phyloP scores from a whole-genome alignment of 2,113 vertebrate genomes.

The Hypocryptadius cinnamomeus region DNA sequence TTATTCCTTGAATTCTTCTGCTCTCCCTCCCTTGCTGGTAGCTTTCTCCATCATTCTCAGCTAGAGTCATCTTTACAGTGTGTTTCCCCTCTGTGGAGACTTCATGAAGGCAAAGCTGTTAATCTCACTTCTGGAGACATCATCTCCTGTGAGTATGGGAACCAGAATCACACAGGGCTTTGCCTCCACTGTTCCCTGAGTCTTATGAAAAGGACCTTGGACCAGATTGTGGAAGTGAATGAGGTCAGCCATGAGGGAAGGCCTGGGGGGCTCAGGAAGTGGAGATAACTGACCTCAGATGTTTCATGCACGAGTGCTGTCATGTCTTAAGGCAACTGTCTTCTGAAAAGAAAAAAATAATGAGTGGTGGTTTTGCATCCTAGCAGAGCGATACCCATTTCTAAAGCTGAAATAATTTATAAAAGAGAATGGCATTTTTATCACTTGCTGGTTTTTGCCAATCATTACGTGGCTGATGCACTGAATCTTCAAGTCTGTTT shows the following conservation, averaged over 20 bases:
- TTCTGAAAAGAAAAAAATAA: not conserved
- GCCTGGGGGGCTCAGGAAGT: constrained; percentile 13
- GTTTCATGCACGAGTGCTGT: not conserved
- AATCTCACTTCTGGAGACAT: not conserved
- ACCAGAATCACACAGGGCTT: not conserved
- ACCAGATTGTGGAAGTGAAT: not conserved
- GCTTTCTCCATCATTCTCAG: not conserved
- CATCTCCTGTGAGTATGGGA: constrained; percentile 5
- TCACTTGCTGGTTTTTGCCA: not conserved
- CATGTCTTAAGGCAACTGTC: not conserved
- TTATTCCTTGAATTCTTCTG: not conserved
- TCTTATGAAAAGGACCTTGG: not conserved
- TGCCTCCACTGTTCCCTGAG: constrained; percentile 10
- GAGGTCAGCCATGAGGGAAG: constrained; percentile 8
- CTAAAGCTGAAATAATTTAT: not conserved
- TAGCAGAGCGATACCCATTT: not conserved
- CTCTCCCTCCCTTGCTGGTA: not conserved
- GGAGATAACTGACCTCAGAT: constrained; percentile 6
- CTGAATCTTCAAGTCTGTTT: not conserved
- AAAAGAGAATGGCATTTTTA: not conserved
- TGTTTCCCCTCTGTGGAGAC: not conserved
- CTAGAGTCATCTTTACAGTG: not conserved
- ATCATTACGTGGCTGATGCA: not conserved
- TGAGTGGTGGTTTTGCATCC: not conserved
- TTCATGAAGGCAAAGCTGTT: not conserved